Conservation (phyloP, 2,113 vertebrate species). For the Callaeas wilsoni region DNA sequence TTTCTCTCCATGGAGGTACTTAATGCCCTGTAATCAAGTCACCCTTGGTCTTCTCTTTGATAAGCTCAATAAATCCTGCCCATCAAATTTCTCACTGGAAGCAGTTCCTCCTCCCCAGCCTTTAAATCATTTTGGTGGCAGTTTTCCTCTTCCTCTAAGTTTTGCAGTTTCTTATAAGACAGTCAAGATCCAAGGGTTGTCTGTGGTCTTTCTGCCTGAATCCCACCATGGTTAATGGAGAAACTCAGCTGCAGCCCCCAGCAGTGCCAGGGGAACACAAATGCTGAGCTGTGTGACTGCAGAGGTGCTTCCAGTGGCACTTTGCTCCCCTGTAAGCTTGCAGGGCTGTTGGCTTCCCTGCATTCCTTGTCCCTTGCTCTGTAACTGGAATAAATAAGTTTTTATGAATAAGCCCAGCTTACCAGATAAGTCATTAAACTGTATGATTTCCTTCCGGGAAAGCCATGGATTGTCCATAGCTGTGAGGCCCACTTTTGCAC, state of each 20-base stretch:
- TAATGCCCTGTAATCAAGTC: conserved; percentile 48
- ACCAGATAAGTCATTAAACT: not conserved
- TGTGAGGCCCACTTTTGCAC: not conserved
- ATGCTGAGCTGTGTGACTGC: not conserved
- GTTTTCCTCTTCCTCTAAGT: not conserved
- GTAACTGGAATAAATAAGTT: not conserved
- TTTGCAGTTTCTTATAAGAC: not conserved
- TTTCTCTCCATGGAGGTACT: conserved; percentile 26
- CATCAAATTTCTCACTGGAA: not conserved
- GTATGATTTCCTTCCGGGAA: not conserved
- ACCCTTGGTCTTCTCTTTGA: conserved; percentile 36
- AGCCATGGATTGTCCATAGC: not conserved
- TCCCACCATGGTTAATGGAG: not conserved
- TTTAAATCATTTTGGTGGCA: not conserved
- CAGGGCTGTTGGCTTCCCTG: not conserved
- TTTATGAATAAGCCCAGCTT: not conserved
- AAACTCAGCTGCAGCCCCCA: not conserved
- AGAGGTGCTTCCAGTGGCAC: not conserved
- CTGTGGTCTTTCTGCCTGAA: not conserved
- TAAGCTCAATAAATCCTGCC: conserved; percentile 30
- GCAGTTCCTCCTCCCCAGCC: not conserved
- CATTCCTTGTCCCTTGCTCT: not conserved
- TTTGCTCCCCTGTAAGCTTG: not conserved
- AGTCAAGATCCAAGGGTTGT: not conserved
- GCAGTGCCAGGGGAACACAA: not conserved